Conservation (phyloP, 2,888 invertebrate genomes). For the Coelopa pilipes region DNA sequence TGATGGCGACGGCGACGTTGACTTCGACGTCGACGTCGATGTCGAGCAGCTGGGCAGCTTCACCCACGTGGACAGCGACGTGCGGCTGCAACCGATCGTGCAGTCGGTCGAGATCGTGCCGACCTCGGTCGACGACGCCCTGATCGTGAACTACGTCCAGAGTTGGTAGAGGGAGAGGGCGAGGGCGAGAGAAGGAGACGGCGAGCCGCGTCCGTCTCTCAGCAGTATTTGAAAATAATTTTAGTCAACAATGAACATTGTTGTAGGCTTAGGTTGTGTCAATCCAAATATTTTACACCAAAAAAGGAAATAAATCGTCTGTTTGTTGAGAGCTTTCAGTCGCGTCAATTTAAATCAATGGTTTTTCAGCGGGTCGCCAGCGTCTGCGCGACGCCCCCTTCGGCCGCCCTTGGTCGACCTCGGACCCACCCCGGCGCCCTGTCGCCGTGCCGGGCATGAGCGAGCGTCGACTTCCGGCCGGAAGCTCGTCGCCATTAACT, state of each 20-base stretch:
- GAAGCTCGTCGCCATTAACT: slow-evolving; percentile 1
- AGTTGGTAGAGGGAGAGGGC: slow-evolving; percentile 40
- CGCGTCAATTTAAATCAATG: too few species aligned
- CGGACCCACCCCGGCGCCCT: not conserved
- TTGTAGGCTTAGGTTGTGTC: too few species aligned
- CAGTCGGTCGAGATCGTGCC: slow-evolving; percentile 62
- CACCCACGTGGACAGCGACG: slow-evolving; percentile 57
- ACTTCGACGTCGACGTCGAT: slow-evolving; percentile 45
- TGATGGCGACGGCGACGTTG: too few species aligned
- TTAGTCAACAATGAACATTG: too few species aligned
- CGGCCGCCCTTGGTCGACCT: not conserved
- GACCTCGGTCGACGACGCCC: slow-evolving; percentile 54
- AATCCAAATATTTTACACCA: too few species aligned
- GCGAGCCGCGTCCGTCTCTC: too few species aligned
- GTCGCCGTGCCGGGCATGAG: slow-evolving; percentile 7
- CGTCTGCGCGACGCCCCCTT: not conserved
- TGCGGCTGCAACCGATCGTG: slow-evolving; percentile 59
- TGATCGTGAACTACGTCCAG: slow-evolving; percentile 58
- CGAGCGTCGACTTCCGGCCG: not conserved
- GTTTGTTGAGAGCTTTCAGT: too few species aligned
- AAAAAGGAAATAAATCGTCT: too few species aligned
- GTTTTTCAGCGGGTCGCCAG: too few species aligned
- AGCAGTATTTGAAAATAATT: too few species aligned
- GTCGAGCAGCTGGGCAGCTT: slow-evolving; percentile 55
- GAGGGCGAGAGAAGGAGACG: not conserved